Evolutionary conservation across 2,888 invertebrate genomes (phyloP).

Genomic region (Lycaena phlaeas): DNA sequence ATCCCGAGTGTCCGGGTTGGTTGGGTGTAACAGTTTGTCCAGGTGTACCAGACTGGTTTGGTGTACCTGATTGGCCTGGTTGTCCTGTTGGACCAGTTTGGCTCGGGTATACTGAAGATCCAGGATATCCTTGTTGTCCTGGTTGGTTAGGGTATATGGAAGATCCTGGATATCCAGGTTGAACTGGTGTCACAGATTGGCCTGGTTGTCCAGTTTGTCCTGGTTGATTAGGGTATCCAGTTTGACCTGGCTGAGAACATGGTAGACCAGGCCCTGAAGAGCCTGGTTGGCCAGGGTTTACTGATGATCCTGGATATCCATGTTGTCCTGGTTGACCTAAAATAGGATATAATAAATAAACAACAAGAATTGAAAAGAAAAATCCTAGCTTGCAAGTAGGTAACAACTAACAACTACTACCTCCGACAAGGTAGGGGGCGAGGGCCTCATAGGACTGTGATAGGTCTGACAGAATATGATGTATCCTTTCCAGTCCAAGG

Average conservation of each 20-base stretch:
- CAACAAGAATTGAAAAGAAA: too few relatives aligned
- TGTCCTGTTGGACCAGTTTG: conserved; percentile 23
- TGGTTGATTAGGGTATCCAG: conserved; percentile 20
- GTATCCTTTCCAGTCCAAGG: too few relatives aligned
- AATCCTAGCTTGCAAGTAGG: too few relatives aligned
- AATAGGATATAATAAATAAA: too few relatives aligned
- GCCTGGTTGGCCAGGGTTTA: background rate
- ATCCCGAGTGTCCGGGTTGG: conserved; percentile 20
- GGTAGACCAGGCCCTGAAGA: too few relatives aligned
- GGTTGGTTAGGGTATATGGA: conserved; percentile 45
- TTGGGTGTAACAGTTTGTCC: too few relatives aligned
- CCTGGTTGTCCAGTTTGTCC: conserved; percentile 19
- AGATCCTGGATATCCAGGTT: conserved; percentile 24
- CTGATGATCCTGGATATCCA: background rate
- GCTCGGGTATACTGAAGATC: conserved; percentile 21
- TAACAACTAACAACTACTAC: too few relatives aligned
- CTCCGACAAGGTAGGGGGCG: too few relatives aligned
- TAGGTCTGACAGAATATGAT: too few relatives aligned
- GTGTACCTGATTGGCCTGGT: conserved; percentile 26
- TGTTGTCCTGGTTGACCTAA: conserved; percentile 13
- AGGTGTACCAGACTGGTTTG: too few relatives aligned
- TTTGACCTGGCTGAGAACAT: conserved; percentile 27
- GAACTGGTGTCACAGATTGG: conserved; percentile 35
- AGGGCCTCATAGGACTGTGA: too few relatives aligned
- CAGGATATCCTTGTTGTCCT: conserved; percentile 34